Base-by-base conservation (phyloP, 2,888 invertebrate genomes). In the Polyommatus icarus region DNA sequence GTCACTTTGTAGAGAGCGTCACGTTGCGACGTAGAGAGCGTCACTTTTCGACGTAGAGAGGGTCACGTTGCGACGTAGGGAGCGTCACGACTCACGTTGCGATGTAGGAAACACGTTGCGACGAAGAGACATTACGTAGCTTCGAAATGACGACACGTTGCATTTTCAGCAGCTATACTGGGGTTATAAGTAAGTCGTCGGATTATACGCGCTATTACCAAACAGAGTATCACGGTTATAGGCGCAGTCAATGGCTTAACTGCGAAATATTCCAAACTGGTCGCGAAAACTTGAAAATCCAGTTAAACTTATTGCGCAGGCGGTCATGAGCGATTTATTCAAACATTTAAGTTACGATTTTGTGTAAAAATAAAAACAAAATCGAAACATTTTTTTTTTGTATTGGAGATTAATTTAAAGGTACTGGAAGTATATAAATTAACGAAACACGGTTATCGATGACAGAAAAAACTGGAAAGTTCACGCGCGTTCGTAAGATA, bases 321-420 rank as follows among this genome's bases (percentile, higher is more conserved):
- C 46, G 40, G 20, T 73, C 73, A 73, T 10, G 73, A 73, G 46
- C 24, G 72, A 72, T 73, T 73, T 73, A 50, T 73, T 73, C 50
- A 73, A 73, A 73, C 50, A 50, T 20, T 73, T 73, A 18, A 67
- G 29, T 67, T 12, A 29, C 15, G 1, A 67, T 67, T 67, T 29
- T 29, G 20, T 15, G 1, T 29, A 32, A 32, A 67, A 67, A 24
- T 61, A 24, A 24, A 12, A 20, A 20, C 10, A 61, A 24, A 20
- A 8, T 6, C 57, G n/a, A 54, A 54, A 54, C 7, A n/a, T 59
- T 2, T 7, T 57, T 57, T 57, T 59, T 59, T 59, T 20, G 20
- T 7, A n/a, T 8, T 57, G 57, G 7, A 20, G 20, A n/a, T 20
- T 59, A 20, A n/a, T 2, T 59, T n/a, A 8, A 59, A 59, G 0